Percentiles rank a stretch among this genome's conserved stretches.
Evolutionary conservation across 1,140 invertebrate genomes (phyloP).

Genomic region (Lordiphosa stackelbergi): DNA sequence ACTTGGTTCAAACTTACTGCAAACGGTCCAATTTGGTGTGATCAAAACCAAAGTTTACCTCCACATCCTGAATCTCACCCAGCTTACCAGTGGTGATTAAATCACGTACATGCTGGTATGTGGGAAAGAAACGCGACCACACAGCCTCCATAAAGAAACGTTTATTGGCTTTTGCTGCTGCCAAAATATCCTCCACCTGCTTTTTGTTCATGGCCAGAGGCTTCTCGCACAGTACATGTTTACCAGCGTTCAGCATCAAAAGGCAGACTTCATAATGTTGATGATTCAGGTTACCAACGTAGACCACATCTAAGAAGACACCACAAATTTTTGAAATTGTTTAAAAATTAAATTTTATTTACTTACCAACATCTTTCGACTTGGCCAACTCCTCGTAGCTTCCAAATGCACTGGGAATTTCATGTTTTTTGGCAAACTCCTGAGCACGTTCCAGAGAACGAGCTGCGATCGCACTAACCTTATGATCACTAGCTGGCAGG

Average conservation of each 20-base stretch:
- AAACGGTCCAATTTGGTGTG: constrained; percentile 82
- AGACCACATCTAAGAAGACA: constrained; percentile 84
- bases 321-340: neutral
- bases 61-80: constrained; percentile 85
- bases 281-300: constrained; percentile 86
- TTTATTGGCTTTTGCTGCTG: constrained; percentile 82
- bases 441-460: constrained; percentile 83
- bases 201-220: constrained; percentile 87
- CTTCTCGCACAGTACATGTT: constrained; percentile 92
- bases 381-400: constrained; percentile 86
- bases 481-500: constrained; percentile 82
- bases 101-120: constrained; percentile 83
- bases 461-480: constrained; percentile 86
- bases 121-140: constrained; percentile 90
- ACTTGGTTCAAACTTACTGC: constrained; percentile 78
- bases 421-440: constrained; percentile 85
- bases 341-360: neutral
- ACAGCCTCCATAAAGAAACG: constrained; percentile 91
- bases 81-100: constrained; percentile 81
- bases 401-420: constrained; percentile 84
- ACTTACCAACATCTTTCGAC: constrained; percentile 86
- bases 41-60: constrained; percentile 83
- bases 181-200: constrained; percentile 82
- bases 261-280: constrained; percentile 85
- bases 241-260: constrained; percentile 86